phyloP scores from a whole-genome alignment of 1,140 invertebrate species.

The Melanaphis sacchari region DNA sequence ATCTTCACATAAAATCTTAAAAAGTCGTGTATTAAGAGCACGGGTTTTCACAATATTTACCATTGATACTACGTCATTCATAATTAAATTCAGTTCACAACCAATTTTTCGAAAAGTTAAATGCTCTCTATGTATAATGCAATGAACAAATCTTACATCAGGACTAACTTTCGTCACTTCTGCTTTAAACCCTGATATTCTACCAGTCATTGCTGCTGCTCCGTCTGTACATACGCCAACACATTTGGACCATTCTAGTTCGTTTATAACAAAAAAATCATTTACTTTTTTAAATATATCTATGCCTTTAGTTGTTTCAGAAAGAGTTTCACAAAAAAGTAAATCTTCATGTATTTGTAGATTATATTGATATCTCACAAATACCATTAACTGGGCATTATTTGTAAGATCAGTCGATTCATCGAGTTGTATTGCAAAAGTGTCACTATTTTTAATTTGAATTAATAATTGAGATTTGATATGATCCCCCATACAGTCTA shows the following conservation, averaged over 20 bases:
- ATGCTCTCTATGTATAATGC: too few relatives aligned
- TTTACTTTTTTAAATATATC: slow-evolving; percentile 24
- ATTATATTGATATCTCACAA: slow-evolving; percentile 21
- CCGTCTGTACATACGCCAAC: slow-evolving; percentile 37
- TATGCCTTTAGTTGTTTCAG: slow-evolving; percentile 16
- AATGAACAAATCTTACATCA: not conserved
- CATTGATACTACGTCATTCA: not conserved
- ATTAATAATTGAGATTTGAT: slow-evolving; percentile 35
- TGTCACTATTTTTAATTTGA: not conserved
- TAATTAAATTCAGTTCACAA: not conserved
- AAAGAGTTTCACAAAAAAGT: slow-evolving; percentile 25
- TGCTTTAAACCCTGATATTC: slow-evolving; percentile 23
- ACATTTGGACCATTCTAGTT: slow-evolving; percentile 10
- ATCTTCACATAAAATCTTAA: not conserved
- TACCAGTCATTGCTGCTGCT: slow-evolving; percentile 34
- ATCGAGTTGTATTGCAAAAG: slow-evolving; percentile 42
- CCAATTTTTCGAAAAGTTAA: not conserved
- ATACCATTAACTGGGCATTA: slow-evolving; percentile 22
- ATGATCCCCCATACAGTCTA: slow-evolving; percentile 25
- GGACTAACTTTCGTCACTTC: not conserved
- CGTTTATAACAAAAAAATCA: slow-evolving; percentile 1
- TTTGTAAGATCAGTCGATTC: slow-evolving; percentile 31
- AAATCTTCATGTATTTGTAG: slow-evolving; percentile 40
- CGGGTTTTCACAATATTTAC: not conserved
- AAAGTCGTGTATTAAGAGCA: not conserved